These are phyloP conservation scores for Cerceris rybyensis DNA, from an alignment of 2,888 invertebrate species.

Conservation along the genomic window DNA sequence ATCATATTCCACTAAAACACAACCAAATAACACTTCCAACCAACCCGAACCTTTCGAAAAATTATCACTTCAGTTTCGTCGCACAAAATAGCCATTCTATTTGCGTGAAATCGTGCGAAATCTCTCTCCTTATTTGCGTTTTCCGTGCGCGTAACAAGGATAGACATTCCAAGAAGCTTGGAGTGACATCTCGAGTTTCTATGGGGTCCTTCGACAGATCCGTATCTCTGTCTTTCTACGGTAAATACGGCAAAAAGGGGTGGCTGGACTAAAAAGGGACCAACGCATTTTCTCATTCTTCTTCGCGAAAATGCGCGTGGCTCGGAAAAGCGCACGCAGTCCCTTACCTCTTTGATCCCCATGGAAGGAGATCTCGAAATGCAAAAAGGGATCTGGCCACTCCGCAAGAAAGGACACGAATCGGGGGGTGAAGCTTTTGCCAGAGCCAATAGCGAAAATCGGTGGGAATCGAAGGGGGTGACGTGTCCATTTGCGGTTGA, in stretches of 20 bases:
- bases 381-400: constrained; percentile 69
- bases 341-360: constrained; percentile 75
- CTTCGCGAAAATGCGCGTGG: constrained; percentile 68
- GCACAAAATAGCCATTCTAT: constrained; percentile 29
- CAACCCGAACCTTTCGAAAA: background rate
- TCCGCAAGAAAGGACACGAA: constrained; percentile 68
- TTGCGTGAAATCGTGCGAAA: constrained; percentile 67
- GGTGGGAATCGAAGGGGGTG: constrained; percentile 79
- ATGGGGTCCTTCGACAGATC: constrained; percentile 54
- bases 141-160: constrained; percentile 56
- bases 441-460: constrained; percentile 70
- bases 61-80: background rate
- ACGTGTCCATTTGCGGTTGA: constrained; percentile 82
- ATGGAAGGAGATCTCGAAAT: constrained; percentile 68
- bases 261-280: constrained; percentile 53
- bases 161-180: constrained; percentile 35
- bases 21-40: background rate
- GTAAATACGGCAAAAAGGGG: constrained; percentile 43
- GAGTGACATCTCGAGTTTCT: constrained; percentile 57
- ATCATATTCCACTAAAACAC: background rate
- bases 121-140: constrained; percentile 57
- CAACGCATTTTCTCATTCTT: constrained; percentile 48
- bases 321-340: constrained; percentile 69
- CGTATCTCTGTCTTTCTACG: constrained; percentile 51
- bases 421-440: constrained; percentile 38